A percentile compares a stretch with the other conserved stretches of the same genome.
Evolutionary conservation across 2,113 vertebrate species (phyloP).

Genomic region (Prionailurus viverrinus): DNA sequence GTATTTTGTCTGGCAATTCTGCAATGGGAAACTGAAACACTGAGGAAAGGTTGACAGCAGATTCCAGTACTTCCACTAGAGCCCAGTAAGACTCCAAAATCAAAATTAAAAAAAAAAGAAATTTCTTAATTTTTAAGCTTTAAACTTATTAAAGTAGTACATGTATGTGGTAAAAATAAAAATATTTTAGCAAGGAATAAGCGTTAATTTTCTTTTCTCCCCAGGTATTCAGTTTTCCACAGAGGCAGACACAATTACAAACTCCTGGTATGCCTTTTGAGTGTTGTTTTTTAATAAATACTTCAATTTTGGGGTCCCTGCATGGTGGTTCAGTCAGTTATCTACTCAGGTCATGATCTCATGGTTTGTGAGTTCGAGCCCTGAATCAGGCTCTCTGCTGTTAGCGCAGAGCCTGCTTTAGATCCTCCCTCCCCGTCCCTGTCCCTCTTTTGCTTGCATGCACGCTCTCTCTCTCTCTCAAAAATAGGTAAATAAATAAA

Average conservation of each 20-base stretch:
- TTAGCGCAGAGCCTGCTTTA: no score
- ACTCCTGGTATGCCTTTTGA: background rate
- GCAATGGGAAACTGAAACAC: background rate
- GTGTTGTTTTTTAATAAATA: background rate
- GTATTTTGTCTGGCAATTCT: background rate
- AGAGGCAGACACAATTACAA: background rate
- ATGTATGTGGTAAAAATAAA: background rate
- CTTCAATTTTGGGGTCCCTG: background rate
- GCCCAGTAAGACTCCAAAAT: background rate
- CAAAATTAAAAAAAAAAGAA: background rate
- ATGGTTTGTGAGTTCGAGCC: no score
- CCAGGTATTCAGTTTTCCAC: background rate
- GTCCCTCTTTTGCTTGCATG: no score
- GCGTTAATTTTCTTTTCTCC: background rate
- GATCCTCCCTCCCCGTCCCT: no score
- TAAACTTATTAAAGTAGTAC: background rate
- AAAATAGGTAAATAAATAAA: no score
- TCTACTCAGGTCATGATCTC: no score
- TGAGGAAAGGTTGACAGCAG: background rate
- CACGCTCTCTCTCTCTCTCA: no score
- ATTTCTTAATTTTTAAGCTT: background rate
- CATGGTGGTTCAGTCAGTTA: no score
- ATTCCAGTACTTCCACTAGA: background rate
- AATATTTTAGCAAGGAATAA: background rate
- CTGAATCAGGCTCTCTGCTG: no score